These are phyloP conservation scores for Stegastes partitus DNA, from an alignment of 2,113 vertebrate species.

Conservation along the genomic window DNA sequence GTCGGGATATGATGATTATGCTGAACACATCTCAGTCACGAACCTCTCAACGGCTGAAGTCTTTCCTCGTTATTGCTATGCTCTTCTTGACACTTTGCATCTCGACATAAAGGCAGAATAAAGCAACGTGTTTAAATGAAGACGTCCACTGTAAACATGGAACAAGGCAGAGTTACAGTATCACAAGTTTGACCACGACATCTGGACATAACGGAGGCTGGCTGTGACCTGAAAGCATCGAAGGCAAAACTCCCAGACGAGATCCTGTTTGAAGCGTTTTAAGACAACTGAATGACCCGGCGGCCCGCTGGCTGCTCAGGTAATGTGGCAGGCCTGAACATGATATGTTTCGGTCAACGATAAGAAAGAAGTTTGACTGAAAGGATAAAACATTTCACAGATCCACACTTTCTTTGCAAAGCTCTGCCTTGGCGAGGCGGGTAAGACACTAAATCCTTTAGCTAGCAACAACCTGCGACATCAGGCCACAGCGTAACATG, in stretches of 20 bases:
- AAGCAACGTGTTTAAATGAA: neutral
- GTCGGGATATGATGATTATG: neutral
- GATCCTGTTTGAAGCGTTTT: slow-evolving; percentile 9
- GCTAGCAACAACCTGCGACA: slow-evolving; percentile 32
- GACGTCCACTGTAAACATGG: slow-evolving; percentile 46
- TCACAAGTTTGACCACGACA: neutral
- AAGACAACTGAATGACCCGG: slow-evolving; percentile 19
- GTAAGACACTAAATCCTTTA: slow-evolving; percentile 39
- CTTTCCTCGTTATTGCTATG: slow-evolving; percentile 48
- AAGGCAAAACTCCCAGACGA: slow-evolving; percentile 4
- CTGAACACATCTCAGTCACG: slow-evolving; percentile 9
- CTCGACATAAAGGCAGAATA: slow-evolving; percentile 30
- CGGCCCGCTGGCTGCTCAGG: neutral
- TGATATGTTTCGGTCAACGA: slow-evolving; percentile 33
- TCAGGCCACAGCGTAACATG: slow-evolving; percentile 55
- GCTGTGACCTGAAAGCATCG: slow-evolving; percentile 44
- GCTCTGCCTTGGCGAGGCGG: neutral
- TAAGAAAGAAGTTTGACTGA: slow-evolving; percentile 20
- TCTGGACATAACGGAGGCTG: slow-evolving; percentile 24
- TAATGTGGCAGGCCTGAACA: slow-evolving; percentile 7
- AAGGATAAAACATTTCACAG: slow-evolving; percentile 40
- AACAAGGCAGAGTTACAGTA: slow-evolving; percentile 62
- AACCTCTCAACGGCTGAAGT: slow-evolving; percentile 3
- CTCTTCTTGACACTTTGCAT: slow-evolving; percentile 44
- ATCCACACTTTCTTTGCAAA: neutral